Evolutionary conservation across 2,797 vertebrate species (phyloP), one percentile per base, ranked within the genome.

Genomic region (Scomberomorus guttatus): DNA sequence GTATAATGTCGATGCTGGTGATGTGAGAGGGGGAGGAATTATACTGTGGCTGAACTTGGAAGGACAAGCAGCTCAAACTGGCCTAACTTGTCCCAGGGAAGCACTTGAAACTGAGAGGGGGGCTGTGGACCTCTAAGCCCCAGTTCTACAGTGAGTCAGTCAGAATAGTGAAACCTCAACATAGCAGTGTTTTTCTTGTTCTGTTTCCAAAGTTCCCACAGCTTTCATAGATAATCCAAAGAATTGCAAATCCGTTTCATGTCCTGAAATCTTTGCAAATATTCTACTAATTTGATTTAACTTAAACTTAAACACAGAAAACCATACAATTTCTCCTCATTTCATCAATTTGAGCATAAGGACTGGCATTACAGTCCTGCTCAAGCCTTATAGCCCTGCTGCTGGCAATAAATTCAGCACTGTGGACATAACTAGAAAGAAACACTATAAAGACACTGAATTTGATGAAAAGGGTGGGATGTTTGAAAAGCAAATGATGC

Each of bases 21-120:
- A 92, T 90, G 84, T 72, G 82, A 81, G 88, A 83, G 87, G 81
- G 59, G 83, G 77, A 77, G 79, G 78, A 70, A 62, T 81, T 84
- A 80, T 71, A 77, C 83, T 88, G 77, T 77, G 80, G 86, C 79
- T 82, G 80, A 83, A 87, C 75, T 68, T 66, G n/a, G 75, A 87
- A 81, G 85, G 89, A 90, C 89, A 83, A 86, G 80, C 64, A 50
- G 83, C 79, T 74, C 74, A 79, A 48, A 87, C 78, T 55, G 75
- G 59, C 81, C 79, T 29, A 55, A 48, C 63, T 83, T 13, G 39
- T 83, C 80, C 74, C 12, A 52, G 48, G 67, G 64, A 81, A 42
- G 61, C 67, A 22, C 56, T 81, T 50, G n/a, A 71, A 66, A 75
- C 73, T 27, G 52, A 84, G 60, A 76, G 58, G 57, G 27, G 57